Base-by-base conservation (phyloP, 2,797 vertebrate species). In the Mycteria americana region DNA sequence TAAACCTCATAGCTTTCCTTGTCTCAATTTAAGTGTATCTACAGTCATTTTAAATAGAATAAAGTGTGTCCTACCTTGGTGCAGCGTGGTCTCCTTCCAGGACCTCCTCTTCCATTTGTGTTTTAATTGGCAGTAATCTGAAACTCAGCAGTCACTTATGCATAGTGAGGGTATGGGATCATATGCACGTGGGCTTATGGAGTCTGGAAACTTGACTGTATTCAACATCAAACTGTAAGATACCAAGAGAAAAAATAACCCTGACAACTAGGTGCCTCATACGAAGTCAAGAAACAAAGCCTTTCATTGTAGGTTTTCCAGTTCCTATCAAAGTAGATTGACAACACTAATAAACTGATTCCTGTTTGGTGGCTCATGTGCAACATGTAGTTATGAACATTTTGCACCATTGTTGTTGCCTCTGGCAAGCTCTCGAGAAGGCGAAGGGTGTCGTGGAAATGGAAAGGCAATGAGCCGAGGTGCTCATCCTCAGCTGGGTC, bases 121-220 rank as follows among this genome's bases (percentile, higher is more conserved):
- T 85, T 94, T 95, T 95, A 90, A 91, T 86, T 90, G 83, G 56
- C 64, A 85, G 45, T 77, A 87, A 87, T 56, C 41, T 92, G 80
- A 96, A 93, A 79, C 74, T 53, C 65, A 78, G 5, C 37, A 69
- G 75, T 91, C 43, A 67, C 5, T 88, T 64, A 53, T 14, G n/a
- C 41, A 10, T 84, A 24, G 57, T 62, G 30, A 19, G 76, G 39
- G n/a, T 75, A 51, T 59, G 67, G 45, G 43, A 57, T 88, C 48
- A n/a, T 72, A 10, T 53, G 54, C 23, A 54, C 18, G 3, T 65
- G 39, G 68, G 57, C 7, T 91, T 75, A 37, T 27, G 27, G 57
- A 57, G 17, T 54, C 75, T 74, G 85, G n/a, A 62, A 94, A 65
- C 18, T 72, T 72, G 41, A 35, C 11, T 77, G 24, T 39, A 43